Conservation (phyloP, 1,140 invertebrate genomes). For the Leptoteleia sp. region DNA sequence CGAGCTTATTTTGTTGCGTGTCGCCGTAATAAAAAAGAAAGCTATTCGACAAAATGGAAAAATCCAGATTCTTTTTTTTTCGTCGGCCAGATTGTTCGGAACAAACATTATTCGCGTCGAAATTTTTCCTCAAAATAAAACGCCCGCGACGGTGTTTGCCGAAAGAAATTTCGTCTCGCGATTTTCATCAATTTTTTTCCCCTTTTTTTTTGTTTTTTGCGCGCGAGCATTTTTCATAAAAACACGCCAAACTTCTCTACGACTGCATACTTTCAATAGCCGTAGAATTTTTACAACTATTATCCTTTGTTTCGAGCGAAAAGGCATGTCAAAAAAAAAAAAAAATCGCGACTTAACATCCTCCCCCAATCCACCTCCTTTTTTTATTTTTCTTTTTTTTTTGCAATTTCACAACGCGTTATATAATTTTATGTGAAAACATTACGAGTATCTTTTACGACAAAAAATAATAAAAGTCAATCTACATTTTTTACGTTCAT, state of each 20-base stretch:
- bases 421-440: constrained; percentile 57
- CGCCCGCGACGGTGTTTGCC: constrained; percentile 21
- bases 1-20: no score
- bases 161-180: constrained; percentile 30
- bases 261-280: constrained; percentile 41
- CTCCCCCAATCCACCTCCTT: background rate
- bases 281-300: constrained; percentile 49
- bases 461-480: constrained; percentile 63
- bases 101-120: background rate
- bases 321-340: constrained; percentile 25
- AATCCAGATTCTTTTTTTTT: no score
- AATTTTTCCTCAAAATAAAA: constrained; percentile 37
- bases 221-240: constrained; percentile 42
- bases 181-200: constrained; percentile 54
- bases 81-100: background rate
- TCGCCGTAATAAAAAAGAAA: no score
- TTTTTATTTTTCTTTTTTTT: constrained; percentile 5
- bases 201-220: no score
- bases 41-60: no score
- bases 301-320: constrained; percentile 38
- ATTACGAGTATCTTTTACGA: constrained; percentile 49
- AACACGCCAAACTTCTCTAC: constrained; percentile 30
- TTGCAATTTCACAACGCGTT: constrained; percentile 36
- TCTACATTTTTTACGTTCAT: constrained; percentile 55
- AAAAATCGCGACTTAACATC: constrained; percentile 36